These are phyloP conservation scores for Tachina lurida DNA, from an alignment of 2,888 invertebrate species.

Conservation along the genomic window DNA sequence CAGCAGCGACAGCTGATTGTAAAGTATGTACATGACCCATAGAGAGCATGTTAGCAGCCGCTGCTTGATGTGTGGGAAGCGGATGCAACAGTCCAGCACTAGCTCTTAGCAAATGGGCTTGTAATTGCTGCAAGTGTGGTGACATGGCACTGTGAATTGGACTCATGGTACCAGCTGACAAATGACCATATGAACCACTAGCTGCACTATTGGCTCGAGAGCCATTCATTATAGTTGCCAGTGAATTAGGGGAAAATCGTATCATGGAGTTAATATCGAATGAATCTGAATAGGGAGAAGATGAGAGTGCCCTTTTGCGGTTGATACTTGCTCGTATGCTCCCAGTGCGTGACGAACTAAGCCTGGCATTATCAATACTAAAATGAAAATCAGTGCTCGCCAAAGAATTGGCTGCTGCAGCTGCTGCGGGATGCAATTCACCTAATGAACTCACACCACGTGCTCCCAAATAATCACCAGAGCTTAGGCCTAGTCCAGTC, in stretches of 20 bases:
- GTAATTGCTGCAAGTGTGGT: conserved; percentile 88
- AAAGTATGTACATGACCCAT: conserved; percentile 78
- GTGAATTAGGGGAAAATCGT: conserved; percentile 95
- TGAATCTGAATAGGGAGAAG: conserved; percentile 97
- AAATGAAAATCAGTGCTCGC: conserved; percentile 95
- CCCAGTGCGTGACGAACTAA: conserved; percentile 82
- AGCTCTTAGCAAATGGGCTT: conserved; percentile 90
- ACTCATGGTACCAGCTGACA: conserved; percentile 96
- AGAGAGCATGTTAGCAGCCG: conserved; percentile 79
- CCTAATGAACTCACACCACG: conserved; percentile 82
- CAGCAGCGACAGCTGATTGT: conserved; percentile 67
- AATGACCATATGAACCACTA: conserved; percentile 97
- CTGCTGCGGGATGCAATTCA: conserved; percentile 84
- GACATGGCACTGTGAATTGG: conserved; percentile 87
- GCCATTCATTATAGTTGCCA: conserved; percentile 91
- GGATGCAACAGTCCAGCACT: conserved; percentile 82
- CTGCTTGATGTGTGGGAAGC: conserved; percentile 79
- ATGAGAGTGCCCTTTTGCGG: conserved; percentile 95
- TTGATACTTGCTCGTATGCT: conserved; percentile 86
- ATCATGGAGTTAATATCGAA: conserved; percentile 98
- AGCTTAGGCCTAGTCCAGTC: conserved; percentile 85
- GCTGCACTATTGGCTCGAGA: conserved; percentile 90
- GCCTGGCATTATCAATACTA: conserved; percentile 89
- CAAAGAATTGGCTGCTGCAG: conserved; percentile 85
- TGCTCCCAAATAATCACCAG: conserved; percentile 85